Evolutionary conservation across 2,797 vertebrate genomes (phyloP), one percentile per base, ranked within the genome.

Genomic region (Sebastes iracundus): DNA sequence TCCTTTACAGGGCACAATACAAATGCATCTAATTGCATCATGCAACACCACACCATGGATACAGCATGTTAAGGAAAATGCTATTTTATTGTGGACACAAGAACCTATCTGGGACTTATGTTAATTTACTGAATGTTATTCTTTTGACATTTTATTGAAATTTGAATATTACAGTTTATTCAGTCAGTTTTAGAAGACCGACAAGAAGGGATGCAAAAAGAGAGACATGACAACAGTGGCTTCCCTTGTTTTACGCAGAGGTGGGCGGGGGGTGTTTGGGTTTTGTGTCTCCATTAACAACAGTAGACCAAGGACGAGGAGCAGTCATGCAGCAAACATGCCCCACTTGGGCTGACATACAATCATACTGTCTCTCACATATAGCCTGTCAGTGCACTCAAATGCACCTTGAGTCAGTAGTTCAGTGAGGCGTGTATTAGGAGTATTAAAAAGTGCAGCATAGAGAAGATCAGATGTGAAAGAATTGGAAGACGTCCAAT

Each of bases 311-410:
- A 72, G 64, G 58, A 83, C 4, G 9, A 80, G 28, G 87, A 72
- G 83, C 88, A 92, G 81, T 92, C 93, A 93, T 93, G 93, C 92
- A 86, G 87, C 75, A 93, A 92, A 90, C 85, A 62, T 90, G 84
- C 52, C 88, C 91, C 91, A 88, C 74, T 91, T 90, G 65, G 49
- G 61, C 23, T 30, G 69, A 68, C 64, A 71, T 56, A 69, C 58
- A 87, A 56, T 80, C 28, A 53, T 56, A 76, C 77, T 74, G 25
- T 77, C 67, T 79, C 35, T 63, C 42, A 38, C 53, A 87, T 68
- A 77, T 9, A 70, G n/a, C 25, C 52, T 42, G 18, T 35, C 38
- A 20, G 35, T 71, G 33, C 62, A 60, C 65, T 68, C 75, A 67
- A 25, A 66, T 67, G 42, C 33, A 68, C 72, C 72, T 76, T 77